A percentile compares a stretch with the other conserved stretches of the same genome.
These are phyloP conservation scores for Gila robusta DNA, from an alignment of 2,797 vertebrate species.

Conservation along the genomic window DNA sequence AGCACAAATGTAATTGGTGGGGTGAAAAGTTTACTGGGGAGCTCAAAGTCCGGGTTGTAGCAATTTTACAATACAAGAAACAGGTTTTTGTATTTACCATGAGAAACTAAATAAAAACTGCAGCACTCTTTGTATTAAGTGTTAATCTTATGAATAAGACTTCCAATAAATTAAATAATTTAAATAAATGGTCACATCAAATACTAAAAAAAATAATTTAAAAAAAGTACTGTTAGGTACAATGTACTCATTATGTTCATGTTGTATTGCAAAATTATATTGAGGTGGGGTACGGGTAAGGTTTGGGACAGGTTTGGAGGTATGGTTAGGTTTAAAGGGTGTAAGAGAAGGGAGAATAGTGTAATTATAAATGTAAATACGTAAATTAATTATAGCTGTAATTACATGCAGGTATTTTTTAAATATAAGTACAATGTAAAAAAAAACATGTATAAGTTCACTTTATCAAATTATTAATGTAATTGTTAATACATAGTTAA, in stretches of 20 bases:
- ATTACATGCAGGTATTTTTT: background rate
- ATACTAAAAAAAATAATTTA: background rate
- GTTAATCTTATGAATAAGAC: background rate
- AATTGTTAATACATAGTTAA: background rate
- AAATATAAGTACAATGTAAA: background rate
- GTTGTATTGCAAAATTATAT: background rate
- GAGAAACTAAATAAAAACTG: background rate
- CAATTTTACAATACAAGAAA: constrained; percentile 10
- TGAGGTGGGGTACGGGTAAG: background rate
- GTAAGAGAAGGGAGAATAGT: background rate
- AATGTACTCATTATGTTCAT: background rate
- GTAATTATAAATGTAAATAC: background rate
- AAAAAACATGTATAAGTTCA: background rate
- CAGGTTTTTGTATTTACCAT: background rate
- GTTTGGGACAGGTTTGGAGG: background rate
- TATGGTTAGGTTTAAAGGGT: background rate
- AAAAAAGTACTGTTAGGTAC: background rate
- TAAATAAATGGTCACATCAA: background rate
- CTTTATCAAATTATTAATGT: background rate
- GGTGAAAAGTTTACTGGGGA: constrained; percentile 36
- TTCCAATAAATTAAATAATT: background rate
- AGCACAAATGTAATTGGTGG: background rate
- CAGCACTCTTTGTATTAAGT: background rate
- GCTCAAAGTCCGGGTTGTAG: constrained; percentile 27
- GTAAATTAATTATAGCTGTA: background rate